Base-by-base conservation (phyloP, 2,888 invertebrate species). In the Cephus spinipes region DNA sequence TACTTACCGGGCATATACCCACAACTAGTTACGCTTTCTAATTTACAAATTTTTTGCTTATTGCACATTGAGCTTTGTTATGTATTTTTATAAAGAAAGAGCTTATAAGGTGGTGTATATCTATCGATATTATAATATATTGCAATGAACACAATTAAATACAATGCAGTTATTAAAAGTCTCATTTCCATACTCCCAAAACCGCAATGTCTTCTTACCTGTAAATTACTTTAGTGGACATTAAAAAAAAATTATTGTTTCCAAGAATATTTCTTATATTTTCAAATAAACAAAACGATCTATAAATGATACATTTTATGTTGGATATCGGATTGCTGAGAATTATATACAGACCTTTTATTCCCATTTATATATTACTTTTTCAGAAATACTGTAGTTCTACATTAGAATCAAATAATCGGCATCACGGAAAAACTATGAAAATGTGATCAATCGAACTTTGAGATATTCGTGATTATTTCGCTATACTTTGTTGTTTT, bases 11-110 rank as follows among this genome's bases (percentile, higher is more conserved):
- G 79, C 79, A 79, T 80, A 79, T 77, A 81, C 81, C 80, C 79
- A 81, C 82, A 83, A 76, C 83, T 85, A 87, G 81, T 86, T 89
- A 88, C 84, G 87, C 88, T 88, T 88, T 82, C 83, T 86, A 84
- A 87, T 85, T 86, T 82, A 88, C 83, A 81, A 84, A 84, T 84
- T 85, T 87, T 80, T 84, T 85, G 87, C 88, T 89, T 89, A 85
- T 86, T 84, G 86, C 88, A 89, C 86, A 88, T 83, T 86, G 84
- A 88, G 89, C 89, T 90, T 90, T 84, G 87, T 90, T 90, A 90
- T 87, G 90, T 90, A 90, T 91, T 91, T 90, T 91, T 91, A 90
- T 90, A 90, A 90, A 85, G 84, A 88, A 84, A 84, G 84, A 85
- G 89, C 87, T 87, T 88, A 85, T 85, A 83, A 84, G 83, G 84